Percentiles rank a stretch among this genome's conserved stretches.
Conservation (phyloP, 2,888 invertebrate species). For the Aleiodes alternator region DNA sequence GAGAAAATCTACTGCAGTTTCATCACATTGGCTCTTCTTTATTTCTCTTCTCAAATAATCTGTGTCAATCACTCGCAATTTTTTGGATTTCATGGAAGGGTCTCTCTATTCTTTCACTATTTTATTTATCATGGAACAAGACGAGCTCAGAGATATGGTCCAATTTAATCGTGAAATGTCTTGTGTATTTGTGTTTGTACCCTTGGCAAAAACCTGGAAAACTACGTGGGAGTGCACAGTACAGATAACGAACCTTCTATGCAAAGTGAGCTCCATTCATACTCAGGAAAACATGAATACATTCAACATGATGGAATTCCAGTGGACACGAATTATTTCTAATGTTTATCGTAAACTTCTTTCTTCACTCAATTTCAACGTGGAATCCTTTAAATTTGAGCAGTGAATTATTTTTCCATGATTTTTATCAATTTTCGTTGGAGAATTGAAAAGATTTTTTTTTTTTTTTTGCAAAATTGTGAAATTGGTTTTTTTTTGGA, state of each 20-base stretch:
- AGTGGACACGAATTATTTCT: neutral
- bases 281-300: slow-evolving; percentile 16
- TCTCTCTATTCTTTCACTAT: no score
- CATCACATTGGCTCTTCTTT: neutral
- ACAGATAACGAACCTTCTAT: slow-evolving; percentile 30
- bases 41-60: no score
- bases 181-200: neutral
- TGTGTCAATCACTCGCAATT: no score
- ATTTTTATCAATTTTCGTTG: no score
- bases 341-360: neutral
- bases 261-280: slow-evolving; percentile 23
- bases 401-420: no score
- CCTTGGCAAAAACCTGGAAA: slow-evolving; percentile 24
- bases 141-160: no score
- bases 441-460: no score
- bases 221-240: slow-evolving; percentile 16
- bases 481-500: no score
- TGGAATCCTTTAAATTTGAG: neutral
- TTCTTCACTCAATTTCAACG: neutral
- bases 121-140: no score
- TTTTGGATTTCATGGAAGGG: no score
- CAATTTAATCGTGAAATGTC: slow-evolving; percentile 7
- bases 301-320: slow-evolving; percentile 13
- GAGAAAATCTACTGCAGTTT: neutral
- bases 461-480: no score